phyloP scores from a whole-genome alignment of 2,888 invertebrate species.

The Pseudococcus longispinus region DNA sequence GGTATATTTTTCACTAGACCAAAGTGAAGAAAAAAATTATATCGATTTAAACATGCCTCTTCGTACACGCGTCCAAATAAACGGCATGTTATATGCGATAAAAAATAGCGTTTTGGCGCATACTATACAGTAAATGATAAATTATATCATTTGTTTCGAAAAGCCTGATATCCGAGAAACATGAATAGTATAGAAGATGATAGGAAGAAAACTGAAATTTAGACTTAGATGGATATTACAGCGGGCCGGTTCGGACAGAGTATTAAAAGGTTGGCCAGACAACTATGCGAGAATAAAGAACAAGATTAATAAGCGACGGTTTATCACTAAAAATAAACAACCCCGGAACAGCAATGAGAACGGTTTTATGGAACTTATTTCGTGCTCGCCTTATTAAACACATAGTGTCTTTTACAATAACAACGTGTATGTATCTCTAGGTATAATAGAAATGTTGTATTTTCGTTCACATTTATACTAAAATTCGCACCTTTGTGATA shows the following conservation, averaged over 20 bases:
- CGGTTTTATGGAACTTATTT: background rate
- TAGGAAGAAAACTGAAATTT: conserved; percentile 18
- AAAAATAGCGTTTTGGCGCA: conserved; percentile 22
- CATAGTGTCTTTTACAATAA: background rate
- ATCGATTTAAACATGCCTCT: background rate
- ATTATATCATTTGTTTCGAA: conserved; percentile 22
- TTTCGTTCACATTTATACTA: no score
- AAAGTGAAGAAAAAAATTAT: background rate
- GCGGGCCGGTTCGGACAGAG: background rate
- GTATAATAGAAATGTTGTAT: no score
- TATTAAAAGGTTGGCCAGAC: conserved; percentile 2
- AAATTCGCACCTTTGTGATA: no score
- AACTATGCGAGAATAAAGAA: conserved; percentile 19
- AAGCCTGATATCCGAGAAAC: conserved; percentile 26
- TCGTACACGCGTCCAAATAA: background rate
- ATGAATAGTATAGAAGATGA: conserved; percentile 18
- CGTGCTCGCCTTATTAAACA: background rate
- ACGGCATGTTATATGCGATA: background rate
- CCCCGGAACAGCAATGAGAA: background rate
- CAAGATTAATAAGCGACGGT: conserved; percentile 18
- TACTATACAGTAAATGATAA: conserved; percentile 9
- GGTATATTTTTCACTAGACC: background rate
- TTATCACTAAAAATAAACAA: conserved; percentile 17
- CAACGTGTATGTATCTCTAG: background rate
- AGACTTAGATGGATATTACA: conserved; percentile 17